Conservation (phyloP, 1,140 invertebrate species). For the Nomia melanderi region DNA sequence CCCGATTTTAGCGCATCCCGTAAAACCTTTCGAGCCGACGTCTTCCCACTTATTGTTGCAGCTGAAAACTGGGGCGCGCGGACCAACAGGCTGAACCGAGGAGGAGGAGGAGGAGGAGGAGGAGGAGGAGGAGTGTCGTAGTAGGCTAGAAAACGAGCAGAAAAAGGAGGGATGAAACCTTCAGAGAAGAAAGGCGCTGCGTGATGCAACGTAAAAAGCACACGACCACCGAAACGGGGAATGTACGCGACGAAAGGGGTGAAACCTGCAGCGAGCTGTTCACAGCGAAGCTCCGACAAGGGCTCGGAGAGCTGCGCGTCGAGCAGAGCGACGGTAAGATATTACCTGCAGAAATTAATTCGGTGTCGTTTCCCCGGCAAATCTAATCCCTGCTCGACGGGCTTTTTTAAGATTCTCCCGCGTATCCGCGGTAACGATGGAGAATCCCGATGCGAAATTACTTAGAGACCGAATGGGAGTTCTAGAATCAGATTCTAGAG, state of each 20-base stretch:
- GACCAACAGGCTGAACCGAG: neutral
- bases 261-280: no score
- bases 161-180: constrained; percentile 11
- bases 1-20: constrained; percentile 16
- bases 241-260: neutral
- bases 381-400: no score
- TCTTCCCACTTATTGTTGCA: constrained; percentile 52
- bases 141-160: neutral
- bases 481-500: no score
- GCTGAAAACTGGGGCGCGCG: constrained; percentile 51
- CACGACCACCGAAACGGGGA: neutral
- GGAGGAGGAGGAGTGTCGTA: neutral
- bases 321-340: no score
- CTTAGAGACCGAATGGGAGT: no score
- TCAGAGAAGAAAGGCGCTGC: constrained; percentile 9
- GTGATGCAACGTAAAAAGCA: constrained; percentile 26
- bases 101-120: neutral
- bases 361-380: no score
- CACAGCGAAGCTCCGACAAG: no score
- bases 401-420: no score
- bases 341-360: no score
- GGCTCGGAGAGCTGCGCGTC: no score
- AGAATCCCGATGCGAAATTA: no score
- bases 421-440: no score
- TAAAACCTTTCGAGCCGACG: constrained; percentile 43